Base-by-base conservation (phyloP, 2,113 vertebrate species). In the Speoplatyrhinus poulsoni region DNA sequence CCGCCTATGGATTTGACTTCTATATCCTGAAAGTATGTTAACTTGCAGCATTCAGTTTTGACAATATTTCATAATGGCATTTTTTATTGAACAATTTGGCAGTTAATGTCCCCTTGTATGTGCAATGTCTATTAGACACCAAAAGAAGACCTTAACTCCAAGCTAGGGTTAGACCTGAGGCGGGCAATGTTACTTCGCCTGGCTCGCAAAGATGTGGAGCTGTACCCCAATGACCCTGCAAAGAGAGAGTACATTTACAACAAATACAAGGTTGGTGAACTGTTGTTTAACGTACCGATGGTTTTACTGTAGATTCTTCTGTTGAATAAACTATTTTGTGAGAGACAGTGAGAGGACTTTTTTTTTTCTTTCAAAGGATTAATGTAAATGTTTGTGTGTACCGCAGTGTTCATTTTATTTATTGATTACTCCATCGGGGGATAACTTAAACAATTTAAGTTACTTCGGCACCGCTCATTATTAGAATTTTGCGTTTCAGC, bases 161-260 rank as follows among this genome's bases (percentile, higher is more conserved):
- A 98, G 82, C 90, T 99, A 0, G 98, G 96, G 4, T 96, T 97
- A 95, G 94, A 98, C 67, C 76, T 99, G 81, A 98, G 96, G 81
- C 92, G 96, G 53, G 96, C 95, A 0, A 96, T 99, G 96, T 83
- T 98, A 54, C 88, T 98, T 49, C 90, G 95, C 1, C 93, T 99
- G 7, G 95, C 94, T 0, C 91, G 85, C 17, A 92, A 62, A 77
- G 91, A 96, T 60, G 90, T 92, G 0, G 62, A 85, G 10, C 93
- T 99, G 46, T 93, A 97, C 61, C 96, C 95, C 0, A 0, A 94
- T 0, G 91, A 99, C 36, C 89, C 93, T 0, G 83, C 61, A 26
- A 92, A 84, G 62, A 91, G 93, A 65, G 93, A 94, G 0, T 88
- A 84, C 0, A 84, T 98, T 73, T 99, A 95, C 19, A 52, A 85